These are phyloP conservation scores for Bufo bufo DNA, from an alignment of 2,113 vertebrate species.

Conservation along the genomic window DNA sequence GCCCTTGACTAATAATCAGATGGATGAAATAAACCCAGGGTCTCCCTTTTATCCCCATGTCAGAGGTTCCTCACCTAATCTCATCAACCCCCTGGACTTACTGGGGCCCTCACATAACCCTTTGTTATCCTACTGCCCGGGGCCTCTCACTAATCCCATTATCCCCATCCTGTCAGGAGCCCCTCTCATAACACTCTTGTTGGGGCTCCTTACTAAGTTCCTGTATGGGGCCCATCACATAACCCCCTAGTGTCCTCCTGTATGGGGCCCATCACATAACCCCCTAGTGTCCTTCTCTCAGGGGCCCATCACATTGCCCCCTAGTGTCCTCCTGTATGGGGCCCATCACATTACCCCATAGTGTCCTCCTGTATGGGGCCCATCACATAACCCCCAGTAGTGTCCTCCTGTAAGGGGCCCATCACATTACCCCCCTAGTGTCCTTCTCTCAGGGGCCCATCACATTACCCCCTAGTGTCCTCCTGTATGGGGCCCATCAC, in stretches of 20 bases:
- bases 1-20: no score
- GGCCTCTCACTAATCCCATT: no score
- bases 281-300: no score
- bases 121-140: neutral
- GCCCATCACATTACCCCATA: neutral
- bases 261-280: no score
- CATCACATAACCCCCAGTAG: neutral
- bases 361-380: no score
- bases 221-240: conserved; percentile 46
- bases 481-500: neutral
- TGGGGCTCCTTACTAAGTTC: neutral
- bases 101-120: neutral
- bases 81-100: no score
- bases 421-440: neutral
- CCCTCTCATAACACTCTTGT: neutral
- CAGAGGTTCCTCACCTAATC: no score
- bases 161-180: no score
- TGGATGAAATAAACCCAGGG: no score
- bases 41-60: no score
- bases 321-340: neutral
- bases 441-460: neutral
- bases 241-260: no score
- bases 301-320: neutral
- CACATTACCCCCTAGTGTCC: no score
- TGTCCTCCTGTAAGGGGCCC: neutral